Evolutionary conservation across 1,140 invertebrate genomes (phyloP).

Genomic region (Orchesella cincta): DNA sequence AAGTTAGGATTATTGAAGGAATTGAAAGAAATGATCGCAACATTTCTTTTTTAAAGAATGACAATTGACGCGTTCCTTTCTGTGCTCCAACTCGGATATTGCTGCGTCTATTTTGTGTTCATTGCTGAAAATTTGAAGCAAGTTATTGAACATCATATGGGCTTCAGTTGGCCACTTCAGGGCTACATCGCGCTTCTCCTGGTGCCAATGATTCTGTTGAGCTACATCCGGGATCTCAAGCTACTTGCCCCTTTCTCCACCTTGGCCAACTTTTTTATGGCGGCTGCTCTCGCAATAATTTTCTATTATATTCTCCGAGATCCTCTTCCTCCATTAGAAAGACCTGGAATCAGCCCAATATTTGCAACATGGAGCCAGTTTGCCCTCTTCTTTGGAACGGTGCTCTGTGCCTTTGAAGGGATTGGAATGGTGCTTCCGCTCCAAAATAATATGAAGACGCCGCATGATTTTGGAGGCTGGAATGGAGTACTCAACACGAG

Average conservation of each 20-base stretch:
- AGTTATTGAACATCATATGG: not conserved
- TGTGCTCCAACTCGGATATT: conserved; percentile 68
- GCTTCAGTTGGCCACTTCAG: conserved; percentile 24
- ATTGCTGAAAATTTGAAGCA: conserved; percentile 43
- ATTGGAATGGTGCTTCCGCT: conserved; percentile 83
- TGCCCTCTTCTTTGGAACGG: conserved; percentile 81
- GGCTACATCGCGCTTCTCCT: conserved; percentile 53
- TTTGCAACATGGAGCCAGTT: conserved; percentile 46
- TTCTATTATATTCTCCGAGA: conserved; percentile 54
- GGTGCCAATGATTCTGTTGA: conserved; percentile 53
- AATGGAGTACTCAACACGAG: conserved; percentile 83
- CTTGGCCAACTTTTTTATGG: conserved; percentile 57
- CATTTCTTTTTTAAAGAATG: conserved; percentile 58
- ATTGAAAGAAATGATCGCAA: no score
- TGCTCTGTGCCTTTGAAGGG: conserved; percentile 84
- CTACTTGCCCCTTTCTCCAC: conserved; percentile 58
- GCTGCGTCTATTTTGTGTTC: conserved; percentile 68
- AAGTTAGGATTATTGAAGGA: conserved; percentile 40
- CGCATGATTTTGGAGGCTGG: conserved; percentile 77
- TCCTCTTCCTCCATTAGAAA: conserved; percentile 63
- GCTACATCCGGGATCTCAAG: conserved; percentile 57
- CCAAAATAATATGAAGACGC: conserved; percentile 85
- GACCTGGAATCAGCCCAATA: conserved; percentile 57
- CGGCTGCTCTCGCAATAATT: conserved; percentile 53
- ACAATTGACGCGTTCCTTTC: conserved; percentile 59